Evolutionary conservation across 2,888 invertebrate species (phyloP).

Genomic region (Trachelus tabidus): DNA sequence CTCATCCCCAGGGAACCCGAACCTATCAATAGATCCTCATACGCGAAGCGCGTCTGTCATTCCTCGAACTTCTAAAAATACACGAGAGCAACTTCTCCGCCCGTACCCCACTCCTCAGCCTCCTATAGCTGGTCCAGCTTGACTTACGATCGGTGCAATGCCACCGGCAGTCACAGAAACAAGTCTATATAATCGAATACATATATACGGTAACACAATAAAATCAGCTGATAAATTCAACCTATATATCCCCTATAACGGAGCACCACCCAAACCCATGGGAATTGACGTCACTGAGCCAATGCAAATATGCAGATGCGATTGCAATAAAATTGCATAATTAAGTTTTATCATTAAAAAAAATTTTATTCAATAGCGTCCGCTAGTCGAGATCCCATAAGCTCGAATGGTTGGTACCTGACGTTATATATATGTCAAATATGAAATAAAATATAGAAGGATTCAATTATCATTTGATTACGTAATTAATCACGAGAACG

Average conservation of each 20-base stretch:
- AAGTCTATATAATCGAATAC: not conserved
- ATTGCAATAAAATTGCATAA: not conserved
- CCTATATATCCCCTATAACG: not conserved
- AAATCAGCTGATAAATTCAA: not conserved
- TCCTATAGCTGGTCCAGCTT: not conserved
- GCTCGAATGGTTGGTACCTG: not conserved
- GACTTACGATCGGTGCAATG: not conserved
- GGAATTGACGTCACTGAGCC: not conserved
- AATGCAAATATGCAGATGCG: not conserved
- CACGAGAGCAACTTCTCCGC: slow-evolving; percentile 12
- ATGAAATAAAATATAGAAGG: not conserved
- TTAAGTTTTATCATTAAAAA: not conserved
- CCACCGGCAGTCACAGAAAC: not conserved
- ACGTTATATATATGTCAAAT: not conserved
- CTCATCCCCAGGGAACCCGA: not conserved
- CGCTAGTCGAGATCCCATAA: too few species aligned
- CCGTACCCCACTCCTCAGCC: not conserved
- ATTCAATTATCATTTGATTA: not conserved
- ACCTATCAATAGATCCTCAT: slow-evolving; percentile 61
- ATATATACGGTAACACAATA: too few species aligned
- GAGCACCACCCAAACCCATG: not conserved
- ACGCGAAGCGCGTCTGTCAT: slow-evolving; percentile 60
- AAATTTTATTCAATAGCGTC: not conserved
- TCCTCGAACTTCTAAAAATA: slow-evolving; percentile 59
- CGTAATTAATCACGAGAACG: not conserved